Evolutionary conservation across 2,113 vertebrate genomes (phyloP).

Genomic region (Uria aalge): DNA sequence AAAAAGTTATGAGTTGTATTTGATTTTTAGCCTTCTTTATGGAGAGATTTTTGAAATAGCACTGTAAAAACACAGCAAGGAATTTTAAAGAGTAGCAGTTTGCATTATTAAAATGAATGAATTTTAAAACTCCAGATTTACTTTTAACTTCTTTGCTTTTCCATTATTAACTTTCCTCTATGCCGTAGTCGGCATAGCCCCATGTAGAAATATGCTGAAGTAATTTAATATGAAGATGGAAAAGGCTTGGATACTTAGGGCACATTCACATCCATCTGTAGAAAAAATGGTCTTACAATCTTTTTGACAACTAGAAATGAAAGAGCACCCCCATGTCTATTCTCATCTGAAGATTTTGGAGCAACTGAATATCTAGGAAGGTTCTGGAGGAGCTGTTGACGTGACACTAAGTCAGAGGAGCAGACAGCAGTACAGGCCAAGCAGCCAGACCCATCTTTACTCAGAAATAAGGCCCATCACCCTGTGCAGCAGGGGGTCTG

Average conservation of each 20-base stretch:
- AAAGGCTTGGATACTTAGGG: background rate
- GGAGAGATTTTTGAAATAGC: background rate
- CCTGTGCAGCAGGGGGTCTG: background rate
- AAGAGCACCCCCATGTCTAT: background rate
- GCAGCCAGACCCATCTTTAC: background rate
- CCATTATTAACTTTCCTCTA: slow-evolving; percentile 26
- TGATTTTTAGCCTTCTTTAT: background rate
- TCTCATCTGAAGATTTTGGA: background rate
- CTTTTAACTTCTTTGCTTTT: slow-evolving; percentile 25
- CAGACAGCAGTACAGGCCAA: background rate
- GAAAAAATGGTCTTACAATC: background rate
- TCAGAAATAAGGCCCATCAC: background rate
- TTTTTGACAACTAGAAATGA: background rate
- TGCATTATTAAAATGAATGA: slow-evolving; percentile 35
- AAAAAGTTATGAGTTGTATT: background rate
- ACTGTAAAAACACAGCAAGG: background rate
- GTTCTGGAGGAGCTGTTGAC: background rate
- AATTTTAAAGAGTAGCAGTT: background rate
- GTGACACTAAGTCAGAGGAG: background rate
- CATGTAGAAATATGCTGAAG: background rate
- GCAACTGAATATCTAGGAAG: background rate
- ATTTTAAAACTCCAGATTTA: slow-evolving; percentile 21
- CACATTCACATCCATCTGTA: background rate
- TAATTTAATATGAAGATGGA: slow-evolving; percentile 17
- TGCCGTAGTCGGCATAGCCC: background rate